phyloP scores from a whole-genome alignment of 2,113 vertebrate genomes.

The Tichodroma muraria region DNA sequence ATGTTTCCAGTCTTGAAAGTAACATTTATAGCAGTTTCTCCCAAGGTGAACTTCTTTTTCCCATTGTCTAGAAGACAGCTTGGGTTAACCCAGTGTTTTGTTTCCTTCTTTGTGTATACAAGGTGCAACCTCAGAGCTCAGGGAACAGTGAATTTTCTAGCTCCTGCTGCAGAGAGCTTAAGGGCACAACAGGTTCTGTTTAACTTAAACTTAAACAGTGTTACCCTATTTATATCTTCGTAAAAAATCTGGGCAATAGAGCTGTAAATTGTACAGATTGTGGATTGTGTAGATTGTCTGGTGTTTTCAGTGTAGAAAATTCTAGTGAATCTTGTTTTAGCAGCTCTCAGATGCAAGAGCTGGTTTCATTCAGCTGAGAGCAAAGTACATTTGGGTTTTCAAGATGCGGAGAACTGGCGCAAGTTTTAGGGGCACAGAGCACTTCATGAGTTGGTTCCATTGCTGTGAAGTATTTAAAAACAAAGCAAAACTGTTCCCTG shows the following conservation, averaged over 20 bases:
- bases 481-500: background rate
- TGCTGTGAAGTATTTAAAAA: background rate
- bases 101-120: background rate
- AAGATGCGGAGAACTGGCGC: background rate
- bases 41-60: background rate
- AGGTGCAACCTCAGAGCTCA: background rate
- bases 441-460: background rate
- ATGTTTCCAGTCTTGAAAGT: background rate
- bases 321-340: background rate
- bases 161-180: background rate
- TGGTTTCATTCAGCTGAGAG: background rate
- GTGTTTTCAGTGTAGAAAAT: constrained; percentile 19
- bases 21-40: background rate
- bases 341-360: background rate
- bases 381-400: background rate
- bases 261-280: constrained; percentile 14
- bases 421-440: background rate
- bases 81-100: background rate
- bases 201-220: constrained; percentile 2
- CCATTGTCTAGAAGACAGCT: background rate
- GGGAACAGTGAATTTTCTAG: background rate
- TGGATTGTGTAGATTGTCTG: background rate
- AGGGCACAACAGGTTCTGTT: constrained; percentile 1
- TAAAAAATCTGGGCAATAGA: background rate
- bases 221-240: constrained; percentile 1